Conservation (phyloP, 2,888 invertebrate species). For the Callyntrura sp. region DNA sequence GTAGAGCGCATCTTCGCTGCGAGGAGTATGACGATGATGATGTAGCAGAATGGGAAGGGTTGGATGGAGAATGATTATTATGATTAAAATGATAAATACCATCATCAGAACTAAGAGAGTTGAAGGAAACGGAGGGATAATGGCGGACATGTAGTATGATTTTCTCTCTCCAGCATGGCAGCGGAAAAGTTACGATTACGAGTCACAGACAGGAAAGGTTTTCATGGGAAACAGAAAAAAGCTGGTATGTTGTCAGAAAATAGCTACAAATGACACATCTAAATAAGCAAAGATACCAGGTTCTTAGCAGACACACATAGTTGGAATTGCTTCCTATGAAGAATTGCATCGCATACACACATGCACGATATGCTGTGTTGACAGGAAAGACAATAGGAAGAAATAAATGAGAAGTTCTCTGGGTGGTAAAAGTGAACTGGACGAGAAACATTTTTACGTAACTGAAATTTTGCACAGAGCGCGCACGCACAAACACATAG, state of each 20-base stretch:
- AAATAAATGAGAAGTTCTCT: slow-evolving; percentile 17
- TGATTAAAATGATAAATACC: too few relatives aligned
- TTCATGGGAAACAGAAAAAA: not conserved
- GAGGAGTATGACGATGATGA: not conserved
- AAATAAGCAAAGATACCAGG: not conserved
- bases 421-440: slow-evolving; percentile 26
- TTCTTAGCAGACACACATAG: slow-evolving; percentile 43
- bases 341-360: slow-evolving; percentile 33
- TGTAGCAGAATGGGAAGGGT: not conserved
- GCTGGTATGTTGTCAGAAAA: not conserved
- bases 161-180: not conserved
- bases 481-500: too few relatives aligned
- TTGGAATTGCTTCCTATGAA: slow-evolving; percentile 42
- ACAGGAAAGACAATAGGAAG: slow-evolving; percentile 55
- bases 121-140: not conserved
- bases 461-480: slow-evolving; percentile 15
- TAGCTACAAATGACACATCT: slow-evolving; percentile 19
- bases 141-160: not conserved
- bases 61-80: too few relatives aligned
- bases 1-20: too few relatives aligned
- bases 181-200: not conserved
- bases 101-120: not conserved
- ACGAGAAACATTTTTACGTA: slow-evolving; percentile 7
- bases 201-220: not conserved
- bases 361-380: slow-evolving; percentile 37